Conservation (phyloP, 2,888 invertebrate species). For the Lacanobia wlatinum region DNA sequence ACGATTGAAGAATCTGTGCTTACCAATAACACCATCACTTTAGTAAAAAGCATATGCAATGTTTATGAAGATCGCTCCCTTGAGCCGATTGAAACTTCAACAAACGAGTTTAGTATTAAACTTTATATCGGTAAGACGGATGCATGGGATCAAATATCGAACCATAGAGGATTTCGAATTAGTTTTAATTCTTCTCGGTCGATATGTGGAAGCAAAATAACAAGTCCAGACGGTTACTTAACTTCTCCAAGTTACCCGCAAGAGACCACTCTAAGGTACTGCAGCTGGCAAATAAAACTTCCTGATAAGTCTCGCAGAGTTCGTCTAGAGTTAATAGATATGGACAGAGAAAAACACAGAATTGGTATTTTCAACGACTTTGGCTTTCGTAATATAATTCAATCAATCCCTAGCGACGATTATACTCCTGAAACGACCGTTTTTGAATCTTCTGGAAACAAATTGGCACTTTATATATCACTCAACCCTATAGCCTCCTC, state of each 20-base stretch:
- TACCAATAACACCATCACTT: slow-evolving; percentile 73
- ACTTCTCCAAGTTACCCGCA: slow-evolving; percentile 92
- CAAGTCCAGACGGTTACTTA: slow-evolving; percentile 78
- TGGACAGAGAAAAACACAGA: slow-evolving; percentile 77
- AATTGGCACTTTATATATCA: slow-evolving; percentile 92
- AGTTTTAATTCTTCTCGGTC: slow-evolving; percentile 90
- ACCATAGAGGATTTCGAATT: slow-evolving; percentile 91
- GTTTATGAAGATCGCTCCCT: slow-evolving; percentile 54
- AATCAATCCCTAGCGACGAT: slow-evolving; percentile 71
- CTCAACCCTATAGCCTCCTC: slow-evolving; percentile 84
- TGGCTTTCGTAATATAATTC: slow-evolving; percentile 81
- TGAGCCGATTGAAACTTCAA: too few relatives aligned
- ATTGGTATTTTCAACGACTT: slow-evolving; percentile 91
- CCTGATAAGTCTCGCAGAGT: slow-evolving; percentile 82
- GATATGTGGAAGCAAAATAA: slow-evolving; percentile 92
- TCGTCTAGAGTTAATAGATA: slow-evolving; percentile 90
- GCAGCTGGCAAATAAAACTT: slow-evolving; percentile 81
- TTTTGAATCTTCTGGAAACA: slow-evolving; percentile 92
- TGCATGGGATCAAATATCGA: slow-evolving; percentile 74
- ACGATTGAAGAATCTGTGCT: slow-evolving; percentile 79
- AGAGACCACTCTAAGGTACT: slow-evolving; percentile 77
- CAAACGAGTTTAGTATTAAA: too few relatives aligned
- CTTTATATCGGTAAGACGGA: slow-evolving; percentile 61
- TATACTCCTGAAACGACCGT: slow-evolving; percentile 45
- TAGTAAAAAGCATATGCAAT: slow-evolving; percentile 77